phyloP scores from a whole-genome alignment of 2,113 vertebrate genomes.

The Jaculus jaculus region DNA sequence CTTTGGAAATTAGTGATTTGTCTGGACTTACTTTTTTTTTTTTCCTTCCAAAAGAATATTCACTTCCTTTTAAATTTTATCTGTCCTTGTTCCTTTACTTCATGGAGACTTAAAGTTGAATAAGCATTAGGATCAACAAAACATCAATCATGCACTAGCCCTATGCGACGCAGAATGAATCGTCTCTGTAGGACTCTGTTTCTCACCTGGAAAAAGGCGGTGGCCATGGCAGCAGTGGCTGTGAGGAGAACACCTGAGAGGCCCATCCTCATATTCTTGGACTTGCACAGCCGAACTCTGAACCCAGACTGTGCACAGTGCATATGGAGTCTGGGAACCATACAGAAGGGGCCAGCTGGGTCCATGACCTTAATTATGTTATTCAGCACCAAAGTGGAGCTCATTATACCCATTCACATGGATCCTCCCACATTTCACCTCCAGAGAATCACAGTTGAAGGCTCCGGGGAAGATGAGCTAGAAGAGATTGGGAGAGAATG shows the following conservation, averaged over 20 bases:
- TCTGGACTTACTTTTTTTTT: conserved; percentile 43
- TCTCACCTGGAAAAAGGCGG: neutral
- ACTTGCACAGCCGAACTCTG: neutral
- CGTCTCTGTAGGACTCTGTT: neutral
- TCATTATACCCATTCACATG: accelerated
- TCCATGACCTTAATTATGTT: neutral
- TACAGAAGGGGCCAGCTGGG: too few relatives aligned
- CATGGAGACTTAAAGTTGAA: neutral
- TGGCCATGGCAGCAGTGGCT: neutral
- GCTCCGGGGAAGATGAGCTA: too few relatives aligned
- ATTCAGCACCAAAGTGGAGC: too few relatives aligned
- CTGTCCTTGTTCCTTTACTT: neutral
- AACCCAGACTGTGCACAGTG: neutral
- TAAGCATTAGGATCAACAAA: neutral
- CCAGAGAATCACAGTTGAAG: neutral
- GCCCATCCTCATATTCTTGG: accelerated
- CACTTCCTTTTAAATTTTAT: neutral
- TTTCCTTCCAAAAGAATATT: neutral
- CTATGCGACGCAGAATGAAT: accelerated
- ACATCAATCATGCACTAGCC: too few relatives aligned
- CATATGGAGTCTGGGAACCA: neutral
- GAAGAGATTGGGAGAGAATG: neutral
- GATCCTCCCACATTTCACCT: too few relatives aligned
- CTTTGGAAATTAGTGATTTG: neutral
- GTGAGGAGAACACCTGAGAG: neutral